Evolutionary conservation across 2,113 vertebrate genomes (phyloP).

Genomic region (Dendropsophus ebraccatus): DNA sequence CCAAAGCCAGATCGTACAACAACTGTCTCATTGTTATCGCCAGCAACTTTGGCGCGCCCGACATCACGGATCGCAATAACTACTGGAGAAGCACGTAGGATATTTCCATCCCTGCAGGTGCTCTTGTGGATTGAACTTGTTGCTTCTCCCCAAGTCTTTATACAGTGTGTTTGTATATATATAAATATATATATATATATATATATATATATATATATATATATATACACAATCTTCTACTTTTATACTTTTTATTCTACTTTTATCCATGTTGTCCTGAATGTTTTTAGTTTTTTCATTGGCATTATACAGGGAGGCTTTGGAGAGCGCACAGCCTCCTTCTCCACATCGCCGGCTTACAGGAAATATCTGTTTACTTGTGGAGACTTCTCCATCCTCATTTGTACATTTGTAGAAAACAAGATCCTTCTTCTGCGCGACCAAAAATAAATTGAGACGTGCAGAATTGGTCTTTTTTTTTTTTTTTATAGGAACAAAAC

Average conservation of each 20-base stretch:
- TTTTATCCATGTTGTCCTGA: conserved; percentile 1
- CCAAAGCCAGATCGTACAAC: background rate
- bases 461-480: background rate
- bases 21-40: too few species aligned
- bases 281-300: conserved; percentile 16
- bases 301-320: conserved; percentile 3
- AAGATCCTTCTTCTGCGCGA: conserved; percentile 6
- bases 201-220: too few species aligned
- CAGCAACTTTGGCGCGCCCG: too few species aligned
- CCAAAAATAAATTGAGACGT: conserved; percentile 33
- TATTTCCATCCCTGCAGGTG: background rate
- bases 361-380: conserved; percentile 56
- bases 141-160: background rate
- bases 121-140: background rate
- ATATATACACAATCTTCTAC: too few species aligned
- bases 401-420: conserved; percentile 37
- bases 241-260: background rate
- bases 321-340: background rate
- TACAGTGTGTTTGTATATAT: too few species aligned
- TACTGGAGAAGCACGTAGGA: too few species aligned
- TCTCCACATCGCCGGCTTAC: background rate
- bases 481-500: conserved; percentile 16
- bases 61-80: too few species aligned
- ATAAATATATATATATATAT: too few species aligned
- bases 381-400: conserved; percentile 26